Evolutionary conservation across 2,888 invertebrate species (phyloP), one percentile per base, ranked within the genome.

Genomic region (Lydus trimaculatus): DNA sequence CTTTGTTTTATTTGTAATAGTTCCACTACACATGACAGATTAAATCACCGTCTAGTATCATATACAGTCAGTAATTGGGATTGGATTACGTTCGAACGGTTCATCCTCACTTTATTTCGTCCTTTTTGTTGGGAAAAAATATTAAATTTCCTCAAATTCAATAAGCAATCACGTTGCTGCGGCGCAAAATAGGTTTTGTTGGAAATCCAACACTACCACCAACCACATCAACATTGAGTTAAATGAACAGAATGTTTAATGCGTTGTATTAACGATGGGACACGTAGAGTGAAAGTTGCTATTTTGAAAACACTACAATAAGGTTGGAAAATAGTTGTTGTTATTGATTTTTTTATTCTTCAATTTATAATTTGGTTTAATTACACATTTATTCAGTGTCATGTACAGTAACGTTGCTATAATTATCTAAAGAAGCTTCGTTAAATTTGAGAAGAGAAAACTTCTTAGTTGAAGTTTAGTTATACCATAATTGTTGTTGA

Each of bases 141-240:
- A 69, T 69, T 66, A 56, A 69, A 69, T 69, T 69, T 64, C 69
- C 59, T 52, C 59, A 25, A 65, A 69, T 65, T 65, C 69, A 69
- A 69, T 69, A 69, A 69, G 69, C 65, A 69, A 69, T 69, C 65
- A 69, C 20, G 65, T 62, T 65, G 65, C 65, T 61, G 69, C 31
- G 15, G 61, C 60, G 61, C 60, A 15, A 15, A 15, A 13, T 43
- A 1, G n/a, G 3, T 43, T 43, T 15, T 20, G 60, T 33, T 63
- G 33, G 69, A 69, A 69, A 69, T 66, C 48, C 48, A 58, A 66
- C 69, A 64, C 48, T 20, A 23, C 63, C 63, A 69, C n/a, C n/a
- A n/a, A n/a, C 69, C 64, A 69, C 69, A 66, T 69, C 69, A 63
- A 63, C 64, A 67, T 61, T 33, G 43, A 66, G 61, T 63, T 69